Percentiles rank a stretch among this genome's conserved stretches.
These are phyloP conservation scores for Epicampocera succincta DNA, from an alignment of 2,888 invertebrate species.

Conservation along the genomic window DNA sequence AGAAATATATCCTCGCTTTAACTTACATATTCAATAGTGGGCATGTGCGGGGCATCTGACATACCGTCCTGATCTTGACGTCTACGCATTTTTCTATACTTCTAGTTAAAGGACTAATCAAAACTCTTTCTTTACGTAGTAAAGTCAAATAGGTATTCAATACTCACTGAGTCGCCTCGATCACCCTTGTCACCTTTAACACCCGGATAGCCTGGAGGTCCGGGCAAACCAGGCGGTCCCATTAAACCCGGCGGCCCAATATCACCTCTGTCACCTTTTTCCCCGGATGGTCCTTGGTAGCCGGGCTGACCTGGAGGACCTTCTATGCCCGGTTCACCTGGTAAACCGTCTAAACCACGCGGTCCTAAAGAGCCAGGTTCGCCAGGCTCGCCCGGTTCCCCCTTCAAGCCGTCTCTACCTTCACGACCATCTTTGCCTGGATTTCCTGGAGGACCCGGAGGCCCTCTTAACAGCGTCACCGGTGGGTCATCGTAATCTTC, in stretches of 20 bases:
- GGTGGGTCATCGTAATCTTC: conserved; percentile 82
- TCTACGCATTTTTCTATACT: conserved; percentile 82
- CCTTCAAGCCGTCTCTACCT: conserved; percentile 82
- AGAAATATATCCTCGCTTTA: not conserved
- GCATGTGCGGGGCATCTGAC: conserved; percentile 81
- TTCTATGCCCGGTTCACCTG: conserved; percentile 91
- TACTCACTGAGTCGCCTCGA: conserved; percentile 94
- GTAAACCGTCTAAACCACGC: conserved; percentile 87
- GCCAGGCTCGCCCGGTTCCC: conserved; percentile 87
- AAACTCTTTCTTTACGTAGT: conserved; percentile 46
- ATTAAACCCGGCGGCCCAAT: conserved; percentile 96
- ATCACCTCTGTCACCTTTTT: conserved; percentile 90
- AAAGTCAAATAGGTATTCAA: conserved; percentile 7
- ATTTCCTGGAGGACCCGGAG: conserved; percentile 85
- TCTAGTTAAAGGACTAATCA: conserved; percentile 74
- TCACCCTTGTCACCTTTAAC: conserved; percentile 95
- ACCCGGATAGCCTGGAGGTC: conserved; percentile 93
- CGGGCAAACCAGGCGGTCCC: conserved; percentile 94
- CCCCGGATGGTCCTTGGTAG: conserved; percentile 92
- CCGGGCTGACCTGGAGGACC: conserved; percentile 92
- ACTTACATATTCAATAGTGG: conserved; percentile 82
- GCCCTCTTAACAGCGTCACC: conserved; percentile 84
- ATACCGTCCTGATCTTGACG: conserved; percentile 82
- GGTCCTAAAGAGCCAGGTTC: conserved; percentile 89
- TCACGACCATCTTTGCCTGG: conserved; percentile 81